A percentile compares a stretch with the other conserved stretches of the same genome.
Evolutionary conservation across 2,888 invertebrate genomes (phyloP).

Genomic region (Mythimna lalbum): DNA sequence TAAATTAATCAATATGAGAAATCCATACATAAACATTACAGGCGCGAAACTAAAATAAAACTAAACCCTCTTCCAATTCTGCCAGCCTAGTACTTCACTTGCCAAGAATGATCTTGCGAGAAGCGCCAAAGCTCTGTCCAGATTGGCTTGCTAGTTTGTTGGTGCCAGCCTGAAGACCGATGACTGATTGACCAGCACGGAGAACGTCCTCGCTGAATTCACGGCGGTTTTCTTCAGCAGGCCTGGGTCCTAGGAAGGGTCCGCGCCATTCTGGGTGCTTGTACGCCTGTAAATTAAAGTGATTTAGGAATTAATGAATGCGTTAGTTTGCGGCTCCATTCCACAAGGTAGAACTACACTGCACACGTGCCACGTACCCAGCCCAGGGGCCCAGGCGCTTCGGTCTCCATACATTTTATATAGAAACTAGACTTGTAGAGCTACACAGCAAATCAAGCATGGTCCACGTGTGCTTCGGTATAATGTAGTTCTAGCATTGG

Average conservation of each 20-base stretch:
- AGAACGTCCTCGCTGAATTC: conserved; percentile 96
- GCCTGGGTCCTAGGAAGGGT: conserved; percentile 95
- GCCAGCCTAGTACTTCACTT: conserved; percentile 86
- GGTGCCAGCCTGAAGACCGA: conserved; percentile 96
- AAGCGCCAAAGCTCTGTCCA: conserved; percentile 96
- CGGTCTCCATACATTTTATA: too few relatives aligned
- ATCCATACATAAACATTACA: conserved; percentile 21
- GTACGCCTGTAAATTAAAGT: conserved; percentile 91
- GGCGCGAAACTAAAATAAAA: conserved; percentile 18
- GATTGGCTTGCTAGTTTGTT: conserved; percentile 96
- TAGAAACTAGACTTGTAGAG: too few relatives aligned
- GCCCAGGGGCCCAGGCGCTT: too few relatives aligned
- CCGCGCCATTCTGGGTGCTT: conserved; percentile 96
- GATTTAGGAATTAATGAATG: background rate
- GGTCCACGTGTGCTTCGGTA: too few relatives aligned
- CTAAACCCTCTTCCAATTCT: conserved; percentile 35
- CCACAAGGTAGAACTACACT: too few relatives aligned
- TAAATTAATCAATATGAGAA: conserved; percentile 9
- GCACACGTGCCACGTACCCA: too few relatives aligned
- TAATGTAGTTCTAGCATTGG: too few relatives aligned
- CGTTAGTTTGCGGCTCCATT: background rate
- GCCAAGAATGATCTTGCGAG: conserved; percentile 95
- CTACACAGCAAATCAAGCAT: too few relatives aligned
- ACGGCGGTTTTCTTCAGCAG: conserved; percentile 95
- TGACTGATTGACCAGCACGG: conserved; percentile 95